Evolutionary conservation across 2,113 vertebrate species (phyloP), one percentile per base, ranked within the genome.

Genomic region (Sinocyclocheilus anophthalmus): DNA sequence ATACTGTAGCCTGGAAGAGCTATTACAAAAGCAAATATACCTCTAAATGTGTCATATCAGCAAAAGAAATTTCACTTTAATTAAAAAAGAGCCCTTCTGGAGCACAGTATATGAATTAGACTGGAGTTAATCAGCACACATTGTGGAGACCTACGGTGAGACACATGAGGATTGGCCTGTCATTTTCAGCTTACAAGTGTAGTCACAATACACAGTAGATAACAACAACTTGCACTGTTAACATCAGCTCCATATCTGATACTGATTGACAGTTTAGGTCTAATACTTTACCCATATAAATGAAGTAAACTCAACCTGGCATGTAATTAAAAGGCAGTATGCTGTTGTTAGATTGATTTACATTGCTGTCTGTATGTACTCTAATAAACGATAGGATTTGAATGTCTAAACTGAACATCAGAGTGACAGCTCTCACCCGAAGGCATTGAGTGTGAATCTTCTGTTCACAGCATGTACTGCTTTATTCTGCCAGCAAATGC

Each of bases 401-500:
- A 70, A n/a, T 11, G 24, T 86, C 76, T 84, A 90, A 88, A 63
- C 67, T 84, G 67, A 65, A 65, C 88, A 89, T 83, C 50, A 42
- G 37, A 82, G 33, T 78, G 84, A 86, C 82, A 84, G 57, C 67
- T 88, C 76, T 84, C 39, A 24, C 61, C 86, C 72, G 7, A 53
- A 80, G 86, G 61, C 50, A 80, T 76, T 50, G 81, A 84, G 76
- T 86, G 73, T 69, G 50, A 88, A 77, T 83, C 72, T 53, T 61
- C 45, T 63, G 50, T 87, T 89, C 85, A 82, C 65, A 57, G 57
- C 81, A 63, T 73, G 76, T 39, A 76, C 85, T 87, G 86, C 92
- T 90, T 91, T 88, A 88, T 87, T 90, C 67, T 79, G 76, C 76
- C 76, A 77, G 39, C 82, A 91, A 89, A 89, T 83, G 87, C 89